Conservation (phyloP, 2,888 invertebrate species). For the Volucella inanis region DNA sequence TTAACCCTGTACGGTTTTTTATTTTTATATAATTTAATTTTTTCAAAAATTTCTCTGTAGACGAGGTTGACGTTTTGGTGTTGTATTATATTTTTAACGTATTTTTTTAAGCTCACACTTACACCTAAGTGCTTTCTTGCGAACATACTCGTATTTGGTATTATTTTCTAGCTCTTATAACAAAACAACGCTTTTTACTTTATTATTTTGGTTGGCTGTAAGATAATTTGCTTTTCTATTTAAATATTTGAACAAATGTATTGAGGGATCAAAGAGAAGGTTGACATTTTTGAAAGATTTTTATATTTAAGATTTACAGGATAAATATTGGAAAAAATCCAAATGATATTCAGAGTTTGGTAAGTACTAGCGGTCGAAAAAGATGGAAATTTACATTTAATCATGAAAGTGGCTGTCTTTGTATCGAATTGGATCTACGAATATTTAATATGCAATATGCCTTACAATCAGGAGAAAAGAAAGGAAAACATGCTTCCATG, state of each 20-base stretch:
- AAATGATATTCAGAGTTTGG: neutral
- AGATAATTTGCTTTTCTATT: slow-evolving; percentile 23
- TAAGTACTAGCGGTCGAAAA: too few species aligned
- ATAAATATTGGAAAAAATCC: neutral
- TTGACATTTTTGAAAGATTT: slow-evolving; percentile 34
- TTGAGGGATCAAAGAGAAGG: slow-evolving; percentile 39
- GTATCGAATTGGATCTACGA: too few species aligned
- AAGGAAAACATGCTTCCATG: too few species aligned
- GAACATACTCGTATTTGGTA: slow-evolving; percentile 23
- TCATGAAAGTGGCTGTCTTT: too few species aligned
- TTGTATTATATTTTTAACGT: slow-evolving; percentile 19
- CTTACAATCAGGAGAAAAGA: too few species aligned
- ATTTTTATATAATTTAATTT: slow-evolving; percentile 13
- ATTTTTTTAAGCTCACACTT: neutral
- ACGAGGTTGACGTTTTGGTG: slow-evolving; percentile 22
- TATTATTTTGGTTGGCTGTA: slow-evolving; percentile 47
- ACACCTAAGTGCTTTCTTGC: slow-evolving; percentile 25
- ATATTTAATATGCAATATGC: too few species aligned
- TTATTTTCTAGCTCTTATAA: slow-evolving; percentile 43
- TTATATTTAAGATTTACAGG: neutral
- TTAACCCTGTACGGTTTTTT: slow-evolving; percentile 23
- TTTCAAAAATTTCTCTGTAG: slow-evolving; percentile 6
- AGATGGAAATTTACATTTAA: too few species aligned
- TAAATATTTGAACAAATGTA: slow-evolving; percentile 3
- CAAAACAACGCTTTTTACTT: slow-evolving; percentile 45